Base-by-base conservation (phyloP, 1,140 invertebrate genomes). In the Monomorium pharaonis region DNA sequence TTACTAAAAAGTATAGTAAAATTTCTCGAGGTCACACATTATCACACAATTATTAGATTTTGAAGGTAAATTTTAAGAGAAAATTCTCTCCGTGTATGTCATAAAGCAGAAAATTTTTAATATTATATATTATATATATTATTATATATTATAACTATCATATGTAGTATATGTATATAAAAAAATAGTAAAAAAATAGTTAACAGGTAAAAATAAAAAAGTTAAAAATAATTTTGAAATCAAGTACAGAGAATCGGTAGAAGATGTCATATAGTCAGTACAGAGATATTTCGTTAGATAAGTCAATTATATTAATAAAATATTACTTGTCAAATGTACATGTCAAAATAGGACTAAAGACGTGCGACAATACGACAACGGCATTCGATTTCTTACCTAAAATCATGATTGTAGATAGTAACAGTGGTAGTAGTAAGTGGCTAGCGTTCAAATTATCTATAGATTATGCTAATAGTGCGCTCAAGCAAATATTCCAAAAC, bases 361-460 rank as follows among this genome's bases (percentile, higher is more conserved):
- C 83, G 30, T 86, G 78, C 86, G 42, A 78, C 69, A 56, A 85
- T 62, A 83, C 16, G 21, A 83, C 51, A 21, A 27, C 42, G 37
- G n/a, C 30, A 62, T 54, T 70, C 65, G 24, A 63, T 30, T 88
- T 90, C 90, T 92, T 91, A 92, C 91, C 88, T 78, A 91, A 87
- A 27, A 42, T 87, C 62, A 86, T 60, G 75, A 89, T 83, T 87
- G 77, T 58, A 85, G 75, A 21, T 86, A 89, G 54, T 76, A 88
- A 87, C 58, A 89, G 56, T 78, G 56, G 77, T 86, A 90, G 84
- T 84, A 90, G 85, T 75, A 88, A 84, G 47, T 91, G 84, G 54
- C 83, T 87, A 89, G 44, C 51, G 58, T 49, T 87, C 37, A 80
- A 37, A 58, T 76, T 69, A 54, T 87, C 70, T 89, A 85, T 62